Evolutionary conservation across 2,888 invertebrate species (phyloP).

Genomic region (Tachina grossa): DNA sequence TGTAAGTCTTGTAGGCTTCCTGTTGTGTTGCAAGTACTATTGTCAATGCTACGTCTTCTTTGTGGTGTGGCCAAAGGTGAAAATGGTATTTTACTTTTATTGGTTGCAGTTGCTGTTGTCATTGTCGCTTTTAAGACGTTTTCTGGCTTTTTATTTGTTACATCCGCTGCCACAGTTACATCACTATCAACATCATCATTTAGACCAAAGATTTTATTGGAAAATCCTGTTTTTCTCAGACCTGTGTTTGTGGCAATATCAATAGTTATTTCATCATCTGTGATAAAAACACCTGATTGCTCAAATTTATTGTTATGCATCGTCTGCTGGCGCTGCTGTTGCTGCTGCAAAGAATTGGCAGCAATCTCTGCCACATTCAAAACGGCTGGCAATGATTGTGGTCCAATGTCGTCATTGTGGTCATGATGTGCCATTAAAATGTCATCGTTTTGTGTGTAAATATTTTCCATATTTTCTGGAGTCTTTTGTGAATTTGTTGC

Average conservation of each 20-base stretch:
- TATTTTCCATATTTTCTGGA: slow-evolving; percentile 75
- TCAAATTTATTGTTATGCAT: slow-evolving; percentile 78
- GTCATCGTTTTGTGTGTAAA: slow-evolving; percentile 71
- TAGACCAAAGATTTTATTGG: slow-evolving; percentile 85
- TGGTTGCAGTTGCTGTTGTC: background rate
- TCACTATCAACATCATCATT: slow-evolving; percentile 77
- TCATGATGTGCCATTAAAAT: slow-evolving; percentile 47
- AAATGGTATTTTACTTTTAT: slow-evolving; percentile 83
- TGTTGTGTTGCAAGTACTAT: slow-evolving; percentile 78
- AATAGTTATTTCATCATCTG: slow-evolving; percentile 83
- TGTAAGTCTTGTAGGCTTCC: slow-evolving; percentile 79
- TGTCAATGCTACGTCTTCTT: slow-evolving; percentile 81
- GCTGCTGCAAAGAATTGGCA: slow-evolving; percentile 46
- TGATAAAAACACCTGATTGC: slow-evolving; percentile 81
- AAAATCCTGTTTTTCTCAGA: slow-evolving; percentile 88
- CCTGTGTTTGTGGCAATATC: slow-evolving; percentile 88
- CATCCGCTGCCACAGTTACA: slow-evolving; percentile 38
- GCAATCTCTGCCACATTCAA: slow-evolving; percentile 67
- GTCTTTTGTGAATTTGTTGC: slow-evolving; percentile 75
- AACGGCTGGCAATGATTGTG: slow-evolving; percentile 78
- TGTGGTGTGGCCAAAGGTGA: slow-evolving; percentile 78
- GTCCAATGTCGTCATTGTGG: slow-evolving; percentile 75
- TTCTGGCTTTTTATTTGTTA: slow-evolving; percentile 17
- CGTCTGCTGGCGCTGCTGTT: slow-evolving; percentile 52
- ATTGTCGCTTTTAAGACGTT: slow-evolving; percentile 10